These are phyloP conservation scores for Antedon bifida DNA, from an alignment of 35 echinoderm and acorn worm species.

Conservation along the genomic window DNA sequence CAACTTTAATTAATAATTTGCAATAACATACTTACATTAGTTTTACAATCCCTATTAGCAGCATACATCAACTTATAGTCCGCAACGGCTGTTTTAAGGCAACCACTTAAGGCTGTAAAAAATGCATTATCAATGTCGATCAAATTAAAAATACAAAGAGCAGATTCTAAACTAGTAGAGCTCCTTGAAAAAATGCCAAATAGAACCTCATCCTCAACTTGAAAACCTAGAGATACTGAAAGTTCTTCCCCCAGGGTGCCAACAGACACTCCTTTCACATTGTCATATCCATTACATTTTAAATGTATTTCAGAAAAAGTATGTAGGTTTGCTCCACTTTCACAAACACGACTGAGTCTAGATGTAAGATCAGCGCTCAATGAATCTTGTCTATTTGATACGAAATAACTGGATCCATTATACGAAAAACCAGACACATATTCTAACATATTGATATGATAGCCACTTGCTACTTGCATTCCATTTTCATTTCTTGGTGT, in stretches of 20 bases:
- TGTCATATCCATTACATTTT: not conserved
- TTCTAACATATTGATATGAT: not conserved
- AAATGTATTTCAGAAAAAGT: not conserved
- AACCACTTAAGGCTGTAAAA: not conserved
- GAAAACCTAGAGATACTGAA: not conserved
- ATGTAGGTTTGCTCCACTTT: not conserved
- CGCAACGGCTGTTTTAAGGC: not conserved
- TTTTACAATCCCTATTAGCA: too few species aligned
- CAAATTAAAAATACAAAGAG: not conserved
- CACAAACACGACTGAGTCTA: not conserved
- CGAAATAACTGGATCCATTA: not conserved
- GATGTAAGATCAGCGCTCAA: not conserved
- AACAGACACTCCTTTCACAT: not conserved
- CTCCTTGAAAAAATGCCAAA: not conserved
- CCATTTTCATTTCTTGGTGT: not conserved
- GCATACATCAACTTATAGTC: too few species aligned
- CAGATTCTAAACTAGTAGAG: not conserved
- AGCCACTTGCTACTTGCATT: not conserved
- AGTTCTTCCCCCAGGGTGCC: not conserved
- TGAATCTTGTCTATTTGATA: not conserved
- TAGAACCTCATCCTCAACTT: not conserved
- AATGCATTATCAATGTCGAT: not conserved
- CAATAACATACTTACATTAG: too few species aligned
- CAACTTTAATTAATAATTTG: too few species aligned
- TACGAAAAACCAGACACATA: not conserved